phyloP scores from a whole-genome alignment of 2,888 invertebrate genomes.

The Agrochola lychnidis region DNA sequence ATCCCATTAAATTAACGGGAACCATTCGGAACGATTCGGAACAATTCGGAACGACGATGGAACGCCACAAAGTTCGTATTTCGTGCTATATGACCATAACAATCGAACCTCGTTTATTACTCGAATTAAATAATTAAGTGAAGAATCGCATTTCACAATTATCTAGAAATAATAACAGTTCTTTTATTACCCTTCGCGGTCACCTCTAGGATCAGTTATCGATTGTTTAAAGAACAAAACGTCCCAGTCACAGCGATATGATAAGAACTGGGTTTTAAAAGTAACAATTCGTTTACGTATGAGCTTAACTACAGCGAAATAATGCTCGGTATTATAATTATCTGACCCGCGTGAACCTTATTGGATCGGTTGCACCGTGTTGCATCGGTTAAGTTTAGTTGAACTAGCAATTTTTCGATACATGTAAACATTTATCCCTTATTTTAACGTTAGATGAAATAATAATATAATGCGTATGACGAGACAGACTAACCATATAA shows the following conservation, averaged over 20 bases:
- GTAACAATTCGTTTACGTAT: conserved; percentile 75
- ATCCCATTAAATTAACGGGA: conserved; percentile 85
- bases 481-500: too few species aligned
- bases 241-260: conserved; percentile 52
- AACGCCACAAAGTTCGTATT: conserved; percentile 71
- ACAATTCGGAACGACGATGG: conserved; percentile 72
- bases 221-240: conserved; percentile 62
- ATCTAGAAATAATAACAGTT: conserved; percentile 65
- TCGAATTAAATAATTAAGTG: conserved; percentile 78
- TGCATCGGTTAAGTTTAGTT: conserved; percentile 35
- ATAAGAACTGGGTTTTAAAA: conserved; percentile 72
- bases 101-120: conserved; percentile 78
- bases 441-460: not conserved
- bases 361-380: conserved; percentile 59
- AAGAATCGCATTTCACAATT: conserved; percentile 73
- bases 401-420: not conserved
- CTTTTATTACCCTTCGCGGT: conserved; percentile 58
- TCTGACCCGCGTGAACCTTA: conserved; percentile 75
- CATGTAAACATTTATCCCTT: not conserved
- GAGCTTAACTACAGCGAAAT: conserved; percentile 73
- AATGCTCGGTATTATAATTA: conserved; percentile 78
- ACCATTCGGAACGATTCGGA: conserved; percentile 69
- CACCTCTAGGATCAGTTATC: conserved; percentile 60
- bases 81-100: conserved; percentile 85
- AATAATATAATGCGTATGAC: too few species aligned